These are phyloP conservation scores for Aegypius monachus DNA, from an alignment of 2,113 vertebrate species.

Conservation along the genomic window DNA sequence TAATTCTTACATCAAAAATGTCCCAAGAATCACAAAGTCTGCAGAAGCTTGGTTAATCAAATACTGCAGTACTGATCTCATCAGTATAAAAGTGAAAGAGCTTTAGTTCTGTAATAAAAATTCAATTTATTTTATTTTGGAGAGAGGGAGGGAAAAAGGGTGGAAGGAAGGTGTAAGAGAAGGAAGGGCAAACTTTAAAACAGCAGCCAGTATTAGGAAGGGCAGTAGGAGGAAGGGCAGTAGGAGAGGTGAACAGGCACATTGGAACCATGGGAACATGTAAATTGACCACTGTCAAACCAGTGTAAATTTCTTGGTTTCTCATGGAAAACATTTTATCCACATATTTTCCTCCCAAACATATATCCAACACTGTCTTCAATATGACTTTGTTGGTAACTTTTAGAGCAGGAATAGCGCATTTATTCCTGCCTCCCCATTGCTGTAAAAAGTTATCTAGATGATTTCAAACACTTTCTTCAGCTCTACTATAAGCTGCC, in stretches of 20 bases:
- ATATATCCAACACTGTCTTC: constrained; percentile 67
- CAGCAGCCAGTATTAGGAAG: constrained; percentile 72
- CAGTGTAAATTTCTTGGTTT: constrained; percentile 90
- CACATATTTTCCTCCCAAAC: constrained; percentile 73
- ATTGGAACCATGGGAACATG: constrained; percentile 80
- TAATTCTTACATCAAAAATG: constrained; percentile 77
- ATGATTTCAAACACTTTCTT: constrained; percentile 99
- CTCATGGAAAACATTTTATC: constrained; percentile 89
- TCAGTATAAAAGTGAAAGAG: constrained; percentile 83
- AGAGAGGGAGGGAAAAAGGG: neutral
- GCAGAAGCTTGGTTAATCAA: constrained; percentile 77
- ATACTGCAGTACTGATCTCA: constrained; percentile 80
- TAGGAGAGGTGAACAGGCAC: constrained; percentile 79
- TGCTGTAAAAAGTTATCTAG: constrained; percentile 70
- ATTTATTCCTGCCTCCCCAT: constrained; percentile 58
- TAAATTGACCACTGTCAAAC: constrained; percentile 88
- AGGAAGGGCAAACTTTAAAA: constrained; percentile 81
- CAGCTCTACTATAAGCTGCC: constrained; percentile 98
- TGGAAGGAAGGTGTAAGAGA: constrained; percentile 18
- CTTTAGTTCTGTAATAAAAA: constrained; percentile 81
- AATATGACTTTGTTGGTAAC: constrained; percentile 65
- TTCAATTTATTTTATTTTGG: constrained; percentile 62
- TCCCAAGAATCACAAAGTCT: constrained; percentile 76
- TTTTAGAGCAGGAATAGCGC: constrained; percentile 52
- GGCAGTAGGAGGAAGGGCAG: constrained; percentile 28